Base-by-base conservation (phyloP, 2,888 invertebrate species). In the Yponomeuta plumbellus region DNA sequence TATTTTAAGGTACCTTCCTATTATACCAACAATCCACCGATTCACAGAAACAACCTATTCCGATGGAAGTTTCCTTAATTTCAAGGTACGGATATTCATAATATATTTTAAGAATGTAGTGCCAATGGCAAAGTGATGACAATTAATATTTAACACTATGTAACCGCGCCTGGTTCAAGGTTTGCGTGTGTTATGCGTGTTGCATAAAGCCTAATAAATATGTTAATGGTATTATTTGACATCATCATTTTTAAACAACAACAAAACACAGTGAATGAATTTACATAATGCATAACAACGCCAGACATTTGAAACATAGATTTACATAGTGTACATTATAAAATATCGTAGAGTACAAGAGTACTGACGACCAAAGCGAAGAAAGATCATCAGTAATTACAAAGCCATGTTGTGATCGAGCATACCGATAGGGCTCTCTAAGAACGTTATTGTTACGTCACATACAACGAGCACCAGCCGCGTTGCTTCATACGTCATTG, bases 401-500 rank as follows among this genome's bases (percentile, higher is more conserved):
- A 1, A 58, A n/a, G 58, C 21, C 58, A 58, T 20, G 11, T 10
- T 58, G 2, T 11, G 21, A 22, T 58, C 58, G 21, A 58, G 58
- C 2, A 58, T 22, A 21, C 21, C 11, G 58, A 58, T 20, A 57
- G 23, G 6, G 17, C 57, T 61, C 68, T 64, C 34, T 59, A 52
- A 59, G 26, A 66, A 59, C 59, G 40, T 52, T 66, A 40, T 40
- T 21, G 67, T 70, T 71, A 69, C 69, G 66, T 70, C 69, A 69
- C 65, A 52, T 52, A 52, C 66, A 34, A 34, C 34, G 8, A 52
- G 44, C 44, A 52, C 44, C 44, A 52, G 44, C 64, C 66, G 67
- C 71, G 76, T 81, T 81, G 75, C 78, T 75, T 71, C 80, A 80
- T 78, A 74, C 76, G 75, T 78, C 79, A 78, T 76, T 80, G 75